These are phyloP conservation scores for Scomber scombrus DNA, from an alignment of 2,113 vertebrate genomes.

Conservation along the genomic window DNA sequence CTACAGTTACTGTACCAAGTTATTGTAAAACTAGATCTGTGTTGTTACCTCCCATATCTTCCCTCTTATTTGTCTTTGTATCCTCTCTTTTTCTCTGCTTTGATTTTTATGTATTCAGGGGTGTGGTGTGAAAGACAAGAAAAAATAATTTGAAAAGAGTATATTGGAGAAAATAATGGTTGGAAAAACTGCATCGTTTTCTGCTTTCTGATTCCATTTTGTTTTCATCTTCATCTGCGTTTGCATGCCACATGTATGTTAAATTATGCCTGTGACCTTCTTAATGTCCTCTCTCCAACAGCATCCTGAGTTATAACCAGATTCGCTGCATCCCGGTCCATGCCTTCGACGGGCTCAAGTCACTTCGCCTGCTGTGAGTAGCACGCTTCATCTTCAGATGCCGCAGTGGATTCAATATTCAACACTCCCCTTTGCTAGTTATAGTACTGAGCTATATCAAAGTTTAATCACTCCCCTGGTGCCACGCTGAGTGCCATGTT, in stretches of 20 bases:
- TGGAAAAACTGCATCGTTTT: background rate
- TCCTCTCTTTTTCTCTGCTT: background rate
- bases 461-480: conserved; percentile 64
- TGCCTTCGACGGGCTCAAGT: conserved; percentile 92
- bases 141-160: background rate
- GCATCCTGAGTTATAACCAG: conserved; percentile 97
- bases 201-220: too few relatives aligned
- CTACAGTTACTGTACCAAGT: background rate
- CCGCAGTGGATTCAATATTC: conserved; percentile 67
- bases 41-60: conserved; percentile 22
- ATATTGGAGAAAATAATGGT: background rate
- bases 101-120: background rate
- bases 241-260: background rate
- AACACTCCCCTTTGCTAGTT: conserved; percentile 41
- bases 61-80: conserved; percentile 4
- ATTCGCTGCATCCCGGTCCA: conserved; percentile 94
- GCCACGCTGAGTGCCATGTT: conserved; percentile 44
- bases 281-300: conserved; percentile 59
- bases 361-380: conserved; percentile 96
- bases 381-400: conserved; percentile 40
- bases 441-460: conserved; percentile 65
- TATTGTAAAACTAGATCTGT: conserved; percentile 27
- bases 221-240: too few relatives aligned
- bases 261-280: conserved; percentile 38
- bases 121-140: background rate